A percentile compares a stretch with the other conserved stretches of the same genome.
phyloP scores from a whole-genome alignment of 1,140 invertebrate genomes.

The Bombus consobrinus region DNA sequence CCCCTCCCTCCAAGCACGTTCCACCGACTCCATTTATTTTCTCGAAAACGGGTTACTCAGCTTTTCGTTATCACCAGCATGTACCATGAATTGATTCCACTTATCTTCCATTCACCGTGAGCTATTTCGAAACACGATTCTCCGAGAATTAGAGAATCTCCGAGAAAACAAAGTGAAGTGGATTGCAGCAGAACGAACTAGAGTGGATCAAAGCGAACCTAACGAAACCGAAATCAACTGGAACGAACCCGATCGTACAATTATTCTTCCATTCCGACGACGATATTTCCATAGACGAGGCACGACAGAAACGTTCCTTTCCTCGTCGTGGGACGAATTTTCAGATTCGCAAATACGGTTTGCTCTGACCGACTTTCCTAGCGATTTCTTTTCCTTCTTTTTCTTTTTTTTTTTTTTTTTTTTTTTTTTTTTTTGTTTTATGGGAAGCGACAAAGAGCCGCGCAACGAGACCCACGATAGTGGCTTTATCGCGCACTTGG shows the following conservation, averaged over 20 bases:
- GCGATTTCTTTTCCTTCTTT: not conserved
- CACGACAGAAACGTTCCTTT: too few species aligned
- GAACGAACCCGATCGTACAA: not conserved
- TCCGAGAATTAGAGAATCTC: not conserved
- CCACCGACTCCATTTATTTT: slow-evolving; percentile 16
- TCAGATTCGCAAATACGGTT: too few species aligned
- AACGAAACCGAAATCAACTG: not conserved
- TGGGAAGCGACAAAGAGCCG: slow-evolving; percentile 3
- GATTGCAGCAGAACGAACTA: not conserved
- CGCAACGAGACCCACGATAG: slow-evolving; percentile 58
- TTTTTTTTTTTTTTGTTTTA: not conserved
- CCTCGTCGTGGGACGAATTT: too few species aligned
- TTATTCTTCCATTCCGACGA: not conserved
- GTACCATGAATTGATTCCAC: slow-evolving; percentile 1
- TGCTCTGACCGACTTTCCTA: not conserved
- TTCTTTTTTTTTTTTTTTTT: not conserved
- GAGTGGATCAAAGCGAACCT: not conserved
- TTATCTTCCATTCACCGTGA: not conserved
- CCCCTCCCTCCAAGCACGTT: not conserved
- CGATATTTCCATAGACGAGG: not conserved
- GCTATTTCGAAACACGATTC: not conserved
- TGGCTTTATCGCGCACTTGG: slow-evolving; percentile 62
- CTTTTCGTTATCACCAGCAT: not conserved
- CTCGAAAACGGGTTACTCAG: slow-evolving; percentile 9
- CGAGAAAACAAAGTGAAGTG: not conserved